Conservation (phyloP, 2,888 invertebrate genomes). For the Amblyjoppa fuscipennis region DNA sequence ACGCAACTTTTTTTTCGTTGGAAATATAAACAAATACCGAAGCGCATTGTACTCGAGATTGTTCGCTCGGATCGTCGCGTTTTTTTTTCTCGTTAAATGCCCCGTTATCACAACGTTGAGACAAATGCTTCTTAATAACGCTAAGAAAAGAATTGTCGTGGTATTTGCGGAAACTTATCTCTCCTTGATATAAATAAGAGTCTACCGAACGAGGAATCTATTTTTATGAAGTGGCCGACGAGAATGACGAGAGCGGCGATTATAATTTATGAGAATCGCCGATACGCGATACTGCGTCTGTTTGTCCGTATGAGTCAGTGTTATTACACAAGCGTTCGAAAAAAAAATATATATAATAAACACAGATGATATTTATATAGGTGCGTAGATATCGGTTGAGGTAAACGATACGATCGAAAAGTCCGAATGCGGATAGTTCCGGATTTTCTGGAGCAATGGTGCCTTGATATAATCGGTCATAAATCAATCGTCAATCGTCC, state of each 20-base stretch:
- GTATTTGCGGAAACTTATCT: constrained; percentile 22
- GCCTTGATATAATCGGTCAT: constrained; percentile 3
- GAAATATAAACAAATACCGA: background rate
- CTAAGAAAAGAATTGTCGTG: background rate
- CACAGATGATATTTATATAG: background rate
- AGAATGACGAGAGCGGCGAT: constrained; percentile 17
- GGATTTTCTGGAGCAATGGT: background rate
- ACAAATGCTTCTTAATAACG: background rate
- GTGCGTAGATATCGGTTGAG: background rate
- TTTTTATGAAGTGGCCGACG: constrained; percentile 25
- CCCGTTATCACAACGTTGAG: background rate
- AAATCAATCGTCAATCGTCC: constrained; percentile 35
- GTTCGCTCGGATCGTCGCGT: constrained; percentile 9
- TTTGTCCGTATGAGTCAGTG: constrained; percentile 5
- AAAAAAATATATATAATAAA: constrained; percentile 1
- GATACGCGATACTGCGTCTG: background rate
- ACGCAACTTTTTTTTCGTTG: background rate
- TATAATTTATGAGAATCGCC: constrained; percentile 30
- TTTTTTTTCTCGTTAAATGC: background rate
- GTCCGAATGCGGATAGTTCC: constrained; percentile 7
- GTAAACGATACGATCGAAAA: background rate
- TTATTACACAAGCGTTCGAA: constrained; percentile 25
- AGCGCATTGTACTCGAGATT: background rate
- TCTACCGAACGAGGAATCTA: constrained; percentile 11
- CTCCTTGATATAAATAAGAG: constrained; percentile 10